Percentiles rank a stretch among this genome's conserved stretches.
These are phyloP conservation scores for Cyprinodon brontotheroides DNA, from an alignment of 2,113 vertebrate genomes.

Conservation along the genomic window DNA sequence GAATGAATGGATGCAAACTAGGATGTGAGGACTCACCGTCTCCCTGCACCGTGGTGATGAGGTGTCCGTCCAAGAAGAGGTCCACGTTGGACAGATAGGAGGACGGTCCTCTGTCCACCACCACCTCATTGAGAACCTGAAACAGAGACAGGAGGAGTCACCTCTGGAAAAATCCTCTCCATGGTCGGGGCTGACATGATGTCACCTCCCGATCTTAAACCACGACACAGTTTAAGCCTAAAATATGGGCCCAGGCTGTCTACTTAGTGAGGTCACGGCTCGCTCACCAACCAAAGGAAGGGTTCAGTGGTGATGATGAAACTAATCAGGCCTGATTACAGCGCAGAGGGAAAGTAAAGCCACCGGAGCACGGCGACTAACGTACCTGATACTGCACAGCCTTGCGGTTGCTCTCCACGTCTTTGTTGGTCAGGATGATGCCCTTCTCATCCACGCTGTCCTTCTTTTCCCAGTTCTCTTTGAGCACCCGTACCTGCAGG, in stretches of 20 bases:
- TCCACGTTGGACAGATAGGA: constrained; percentile 85
- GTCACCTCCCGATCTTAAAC: not conserved
- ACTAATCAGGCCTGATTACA: constrained; percentile 1
- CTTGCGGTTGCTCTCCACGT: constrained; percentile 64
- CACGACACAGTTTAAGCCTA: not conserved
- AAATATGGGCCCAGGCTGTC: not conserved
- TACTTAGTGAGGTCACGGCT: not conserved
- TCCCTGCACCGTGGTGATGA: constrained; percentile 86
- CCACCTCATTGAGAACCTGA: constrained; percentile 84
- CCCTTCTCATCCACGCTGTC: constrained; percentile 70
- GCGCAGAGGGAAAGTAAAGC: not conserved
- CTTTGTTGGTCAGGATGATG: constrained; percentile 70
- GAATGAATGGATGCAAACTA: too few relatives aligned
- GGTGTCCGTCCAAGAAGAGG: constrained; percentile 83
- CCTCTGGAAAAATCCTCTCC: not conserved
- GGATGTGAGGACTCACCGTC: constrained; percentile 73
- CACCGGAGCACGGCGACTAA: too few relatives aligned
- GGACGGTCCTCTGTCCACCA: constrained; percentile 84
- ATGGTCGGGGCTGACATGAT: not conserved
- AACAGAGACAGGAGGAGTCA: not conserved
- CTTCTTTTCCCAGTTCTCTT: constrained; percentile 71
- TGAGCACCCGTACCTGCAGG: constrained; percentile 79
- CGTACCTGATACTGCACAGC: constrained; percentile 77
- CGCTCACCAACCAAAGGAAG: not conserved
- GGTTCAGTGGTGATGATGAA: not conserved